phyloP scores from a whole-genome alignment of 2,113 vertebrate species.

The Sander vitreus region DNA sequence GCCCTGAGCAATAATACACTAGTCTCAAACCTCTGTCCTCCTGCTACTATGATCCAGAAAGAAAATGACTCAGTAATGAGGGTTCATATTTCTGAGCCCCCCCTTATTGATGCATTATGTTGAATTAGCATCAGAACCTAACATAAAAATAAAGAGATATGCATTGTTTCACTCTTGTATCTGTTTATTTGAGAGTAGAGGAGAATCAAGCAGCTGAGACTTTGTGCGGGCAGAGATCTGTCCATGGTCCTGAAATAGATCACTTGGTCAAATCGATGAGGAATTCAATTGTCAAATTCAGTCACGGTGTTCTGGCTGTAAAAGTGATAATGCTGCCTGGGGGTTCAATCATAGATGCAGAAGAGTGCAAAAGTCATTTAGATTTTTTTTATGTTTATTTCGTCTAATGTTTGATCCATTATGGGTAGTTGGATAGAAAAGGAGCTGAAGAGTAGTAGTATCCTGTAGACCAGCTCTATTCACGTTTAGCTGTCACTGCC shows the following conservation, averaged over 20 bases:
- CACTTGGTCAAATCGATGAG: slow-evolving; percentile 36
- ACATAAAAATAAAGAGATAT: neutral
- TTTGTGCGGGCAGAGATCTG: slow-evolving; percentile 18
- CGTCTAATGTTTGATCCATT: neutral
- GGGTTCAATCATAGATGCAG: neutral
- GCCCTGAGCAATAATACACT: slow-evolving; percentile 40
- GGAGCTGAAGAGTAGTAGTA: neutral
- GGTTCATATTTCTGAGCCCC: neutral
- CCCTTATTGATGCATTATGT: neutral
- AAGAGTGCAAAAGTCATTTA: neutral
- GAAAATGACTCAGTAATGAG: slow-evolving; percentile 40
- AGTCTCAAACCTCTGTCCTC: slow-evolving; percentile 25
- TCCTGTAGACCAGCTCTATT: slow-evolving; percentile 5
- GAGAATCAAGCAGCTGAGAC: neutral
- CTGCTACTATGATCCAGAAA: slow-evolving; percentile 39
- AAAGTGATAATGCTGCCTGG: neutral
- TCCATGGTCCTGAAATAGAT: slow-evolving; percentile 59
- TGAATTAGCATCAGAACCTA: neutral
- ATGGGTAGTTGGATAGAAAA: neutral
- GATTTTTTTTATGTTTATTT: neutral
- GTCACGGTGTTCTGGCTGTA: neutral
- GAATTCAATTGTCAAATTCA: slow-evolving; percentile 52
- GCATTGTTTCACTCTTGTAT: neutral
- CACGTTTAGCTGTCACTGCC: slow-evolving; percentile 35
- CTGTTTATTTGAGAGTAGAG: neutral